phyloP scores from a whole-genome alignment of 1,140 invertebrate species.

The Apis cerana region DNA sequence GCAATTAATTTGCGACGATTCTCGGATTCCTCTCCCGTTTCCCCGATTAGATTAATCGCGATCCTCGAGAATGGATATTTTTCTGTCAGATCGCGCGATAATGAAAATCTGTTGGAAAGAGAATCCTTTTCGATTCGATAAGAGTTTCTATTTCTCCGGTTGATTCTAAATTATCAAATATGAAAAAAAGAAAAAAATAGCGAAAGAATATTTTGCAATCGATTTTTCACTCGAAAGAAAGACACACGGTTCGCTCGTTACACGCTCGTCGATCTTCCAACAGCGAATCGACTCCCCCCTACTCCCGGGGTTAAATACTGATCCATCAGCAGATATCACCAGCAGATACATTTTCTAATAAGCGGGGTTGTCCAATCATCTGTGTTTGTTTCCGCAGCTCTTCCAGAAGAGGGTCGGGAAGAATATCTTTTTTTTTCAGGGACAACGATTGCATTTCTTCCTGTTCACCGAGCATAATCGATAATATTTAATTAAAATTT shows the following conservation, averaged over 20 bases:
- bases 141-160: neutral
- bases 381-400: conserved; percentile 24
- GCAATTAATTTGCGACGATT: conserved; percentile 23
- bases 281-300: conserved; percentile 47
- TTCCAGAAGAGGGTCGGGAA: neutral
- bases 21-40: neutral
- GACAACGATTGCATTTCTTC: conserved; percentile 6
- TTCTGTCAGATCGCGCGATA: no score
- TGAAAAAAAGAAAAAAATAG: no score
- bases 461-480: neutral
- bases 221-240: conserved; percentile 36
- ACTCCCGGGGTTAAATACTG: conserved; percentile 52
- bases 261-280: conserved; percentile 55
- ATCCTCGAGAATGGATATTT: no score
- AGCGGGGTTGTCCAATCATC: conserved; percentile 23
- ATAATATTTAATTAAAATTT: conserved; percentile 19
- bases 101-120: no score
- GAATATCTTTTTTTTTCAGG: neutral
- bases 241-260: conserved; percentile 27
- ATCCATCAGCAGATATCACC: conserved; percentile 73
- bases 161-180: neutral
- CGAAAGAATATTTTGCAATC: conserved; percentile 17
- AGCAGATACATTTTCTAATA: conserved; percentile 66
- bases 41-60: neutral
- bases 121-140: no score